Evolutionary conservation across 2,113 vertebrate species (phyloP).

Genomic region (Neolamprologus sp.): DNA sequence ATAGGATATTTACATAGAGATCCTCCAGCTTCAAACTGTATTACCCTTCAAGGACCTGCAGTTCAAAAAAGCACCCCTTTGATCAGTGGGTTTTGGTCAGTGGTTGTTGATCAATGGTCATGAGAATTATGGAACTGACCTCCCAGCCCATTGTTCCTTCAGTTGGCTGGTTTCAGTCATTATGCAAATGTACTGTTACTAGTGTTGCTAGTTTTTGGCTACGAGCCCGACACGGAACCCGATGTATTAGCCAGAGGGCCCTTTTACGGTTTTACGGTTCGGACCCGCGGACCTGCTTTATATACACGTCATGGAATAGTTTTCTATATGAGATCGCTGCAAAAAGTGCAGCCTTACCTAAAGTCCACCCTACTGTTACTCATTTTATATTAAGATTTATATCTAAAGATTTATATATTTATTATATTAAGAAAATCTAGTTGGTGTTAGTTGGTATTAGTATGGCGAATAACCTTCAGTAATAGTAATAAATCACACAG

Average conservation of each 20-base stretch:
- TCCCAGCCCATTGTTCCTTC: background rate
- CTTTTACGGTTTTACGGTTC: background rate
- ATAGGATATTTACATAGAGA: no score
- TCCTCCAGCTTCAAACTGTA: background rate
- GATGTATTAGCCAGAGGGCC: background rate
- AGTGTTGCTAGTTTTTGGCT: background rate
- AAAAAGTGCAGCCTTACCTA: background rate
- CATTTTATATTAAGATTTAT: background rate
- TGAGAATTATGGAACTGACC: background rate
- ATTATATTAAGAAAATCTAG: background rate
- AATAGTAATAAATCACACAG: background rate
- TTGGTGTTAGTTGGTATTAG: background rate
- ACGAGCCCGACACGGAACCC: rapidly evolving
- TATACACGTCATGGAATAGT: background rate
- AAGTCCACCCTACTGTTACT: background rate
- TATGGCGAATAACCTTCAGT: background rate
- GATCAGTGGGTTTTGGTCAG: background rate
- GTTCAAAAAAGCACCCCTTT: background rate
- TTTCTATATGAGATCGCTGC: background rate
- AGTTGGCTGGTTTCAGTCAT: background rate
- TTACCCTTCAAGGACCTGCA: background rate
- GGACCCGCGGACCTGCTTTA: background rate
- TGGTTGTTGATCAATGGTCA: background rate
- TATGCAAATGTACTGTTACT: background rate
- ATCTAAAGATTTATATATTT: background rate